A percentile compares a stretch with the other conserved stretches of the same genome.
phyloP scores from a whole-genome alignment of 2,888 invertebrate genomes.

The Lochmaea capreae region DNA sequence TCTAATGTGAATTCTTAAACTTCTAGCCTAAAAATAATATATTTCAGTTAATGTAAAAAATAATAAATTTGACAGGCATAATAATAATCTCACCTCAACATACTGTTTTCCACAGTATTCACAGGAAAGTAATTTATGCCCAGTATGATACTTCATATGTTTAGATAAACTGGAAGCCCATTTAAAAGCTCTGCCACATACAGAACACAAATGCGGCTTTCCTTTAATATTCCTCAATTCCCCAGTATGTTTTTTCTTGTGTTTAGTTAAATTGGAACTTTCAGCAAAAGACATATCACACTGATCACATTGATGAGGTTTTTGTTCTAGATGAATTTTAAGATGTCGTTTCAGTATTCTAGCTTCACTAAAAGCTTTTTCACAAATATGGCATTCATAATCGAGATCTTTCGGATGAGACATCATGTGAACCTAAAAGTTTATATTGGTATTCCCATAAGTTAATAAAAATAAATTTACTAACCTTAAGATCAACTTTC shows the following conservation, averaged over 20 bases:
- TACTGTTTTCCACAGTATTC: slow-evolving; percentile 66
- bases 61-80: too few species aligned
- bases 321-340: slow-evolving; percentile 66
- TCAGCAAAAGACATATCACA: slow-evolving; percentile 68
- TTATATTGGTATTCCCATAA: neutral
- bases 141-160: slow-evolving; percentile 68
- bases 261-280: slow-evolving; percentile 67
- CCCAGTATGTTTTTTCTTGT: slow-evolving; percentile 67
- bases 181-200: slow-evolving; percentile 67
- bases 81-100: slow-evolving; percentile 61
- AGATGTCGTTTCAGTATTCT: slow-evolving; percentile 65
- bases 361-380: slow-evolving; percentile 64
- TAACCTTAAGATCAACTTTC: slow-evolving; percentile 64
- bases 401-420: slow-evolving; percentile 64
- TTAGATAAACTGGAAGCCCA: slow-evolving; percentile 68
- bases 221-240: slow-evolving; percentile 66
- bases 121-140: slow-evolving; percentile 66
- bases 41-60: too few species aligned
- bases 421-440: slow-evolving; percentile 63
- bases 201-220: slow-evolving; percentile 65
- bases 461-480: neutral
- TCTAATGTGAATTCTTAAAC: slow-evolving; percentile 64
- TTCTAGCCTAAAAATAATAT: slow-evolving; percentile 57
- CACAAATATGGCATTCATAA: slow-evolving; percentile 61
- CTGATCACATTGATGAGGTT: slow-evolving; percentile 66